A percentile compares a stretch with the other conserved stretches of the same genome.
phyloP scores from a whole-genome alignment of 2,113 vertebrate genomes.

The Cyanoliseus patagonus region DNA sequence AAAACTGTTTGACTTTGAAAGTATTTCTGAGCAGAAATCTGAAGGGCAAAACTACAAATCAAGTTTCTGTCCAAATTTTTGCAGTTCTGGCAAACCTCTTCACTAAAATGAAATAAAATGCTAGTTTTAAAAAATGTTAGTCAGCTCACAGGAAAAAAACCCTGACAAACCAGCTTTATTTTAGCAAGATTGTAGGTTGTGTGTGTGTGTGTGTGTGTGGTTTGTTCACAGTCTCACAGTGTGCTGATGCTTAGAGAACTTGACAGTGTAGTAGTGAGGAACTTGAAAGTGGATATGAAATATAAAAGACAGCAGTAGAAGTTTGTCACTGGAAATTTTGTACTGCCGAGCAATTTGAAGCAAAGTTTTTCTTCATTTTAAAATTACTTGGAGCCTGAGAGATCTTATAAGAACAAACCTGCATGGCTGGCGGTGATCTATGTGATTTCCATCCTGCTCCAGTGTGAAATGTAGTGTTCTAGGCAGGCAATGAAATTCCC shows the following conservation, averaged over 20 bases:
- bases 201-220: background rate
- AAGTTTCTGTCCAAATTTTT: background rate
- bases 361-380: slow-evolving; percentile 36
- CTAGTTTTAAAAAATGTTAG: background rate
- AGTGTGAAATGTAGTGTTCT: slow-evolving; percentile 23
- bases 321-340: slow-evolving; percentile 33
- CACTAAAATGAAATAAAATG: background rate
- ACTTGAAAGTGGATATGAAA: background rate
- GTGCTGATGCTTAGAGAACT: slow-evolving; percentile 32
- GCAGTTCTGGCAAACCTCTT: background rate
- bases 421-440: background rate
- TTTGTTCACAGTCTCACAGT: slow-evolving; percentile 41
- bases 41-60: slow-evolving; percentile 17
- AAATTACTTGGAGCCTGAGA: slow-evolving; percentile 45
- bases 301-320: slow-evolving; percentile 15
- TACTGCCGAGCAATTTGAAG: slow-evolving; percentile 18
- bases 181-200: slow-evolving; percentile 23
- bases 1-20: background rate
- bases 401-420: slow-evolving; percentile 25
- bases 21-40: background rate
- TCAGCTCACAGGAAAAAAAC: background rate
- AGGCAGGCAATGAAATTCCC: slow-evolving; percentile 34
- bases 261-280: background rate
- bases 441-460: slow-evolving; percentile 11
- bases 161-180: slow-evolving; percentile 2